These are phyloP conservation scores for Aleiodes testaceus DNA, from an alignment of 2,888 invertebrate species.

Conservation along the genomic window DNA sequence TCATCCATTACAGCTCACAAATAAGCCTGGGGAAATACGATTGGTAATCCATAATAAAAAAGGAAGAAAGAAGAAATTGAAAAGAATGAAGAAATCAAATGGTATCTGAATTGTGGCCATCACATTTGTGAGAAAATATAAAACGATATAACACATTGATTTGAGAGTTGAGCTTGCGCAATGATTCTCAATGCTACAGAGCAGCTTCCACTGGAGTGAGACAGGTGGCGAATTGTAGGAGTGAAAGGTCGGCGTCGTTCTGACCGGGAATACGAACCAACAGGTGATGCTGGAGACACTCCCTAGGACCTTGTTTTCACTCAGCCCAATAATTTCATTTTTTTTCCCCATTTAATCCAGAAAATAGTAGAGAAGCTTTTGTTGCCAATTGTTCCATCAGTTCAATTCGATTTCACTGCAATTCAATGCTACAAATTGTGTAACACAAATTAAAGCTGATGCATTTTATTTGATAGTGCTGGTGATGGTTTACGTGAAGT, in stretches of 20 bases:
- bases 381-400: neutral
- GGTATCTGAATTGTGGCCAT: too few species aligned
- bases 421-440: neutral
- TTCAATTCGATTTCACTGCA: neutral
- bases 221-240: slow-evolving; percentile 38
- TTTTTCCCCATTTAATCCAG: too few species aligned
- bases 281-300: slow-evolving; percentile 70
- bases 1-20: slow-evolving; percentile 19
- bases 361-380: too few species aligned
- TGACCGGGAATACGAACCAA: slow-evolving; percentile 67
- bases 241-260: slow-evolving; percentile 48
- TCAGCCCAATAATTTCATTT: neutral
- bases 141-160: slow-evolving; percentile 66
- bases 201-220: slow-evolving; percentile 35
- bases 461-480: neutral
- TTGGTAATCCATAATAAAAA: neutral
- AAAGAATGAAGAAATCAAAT: too few species aligned
- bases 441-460: slow-evolving; percentile 1
- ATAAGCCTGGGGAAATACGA: neutral
- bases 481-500: neutral
- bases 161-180: slow-evolving; percentile 62
- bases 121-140: neutral
- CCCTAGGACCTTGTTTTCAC: slow-evolving; percentile 57
- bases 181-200: slow-evolving; percentile 24
- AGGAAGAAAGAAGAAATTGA: neutral